Percentiles rank a stretch among this genome's conserved stretches.
Evolutionary conservation across 2,888 invertebrate species (phyloP).

Genomic region (Lysandra coridon): DNA sequence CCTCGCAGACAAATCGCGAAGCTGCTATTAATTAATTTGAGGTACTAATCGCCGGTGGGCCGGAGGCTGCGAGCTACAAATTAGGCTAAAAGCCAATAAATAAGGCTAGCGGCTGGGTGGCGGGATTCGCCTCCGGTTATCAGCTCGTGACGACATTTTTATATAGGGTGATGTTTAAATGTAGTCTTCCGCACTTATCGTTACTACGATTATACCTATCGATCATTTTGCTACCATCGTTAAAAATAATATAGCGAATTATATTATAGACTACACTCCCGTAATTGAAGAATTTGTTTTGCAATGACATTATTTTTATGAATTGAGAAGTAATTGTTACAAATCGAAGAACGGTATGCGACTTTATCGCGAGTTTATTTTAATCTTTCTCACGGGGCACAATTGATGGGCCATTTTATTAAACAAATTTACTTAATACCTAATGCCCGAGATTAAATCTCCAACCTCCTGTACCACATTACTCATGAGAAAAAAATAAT

Average conservation of each 20-base stretch:
- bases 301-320: background rate
- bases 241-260: background rate
- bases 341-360: conserved; percentile 8
- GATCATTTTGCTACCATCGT: too few relatives aligned
- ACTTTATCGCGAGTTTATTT: conserved; percentile 25
- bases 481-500: conserved; percentile 74
- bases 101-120: conserved; percentile 76
- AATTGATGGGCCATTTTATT: conserved; percentile 30
- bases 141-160: conserved; percentile 66
- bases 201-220: too few relatives aligned
- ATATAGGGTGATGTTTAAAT: conserved; percentile 57
- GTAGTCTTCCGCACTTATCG: background rate
- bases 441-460: conserved; percentile 35
- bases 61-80: conserved; percentile 62
- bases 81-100: conserved; percentile 80
- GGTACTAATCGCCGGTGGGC: conserved; percentile 42
- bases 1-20: conserved; percentile 11
- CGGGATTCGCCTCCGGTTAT: conserved; percentile 76
- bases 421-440: conserved; percentile 34
- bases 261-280: background rate
- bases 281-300: background rate
- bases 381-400: conserved; percentile 28
- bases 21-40: conserved; percentile 23
- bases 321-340: background rate
- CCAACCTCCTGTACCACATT: conserved; percentile 59